Evolutionary conservation across 2,113 vertebrate genomes (phyloP).

Genomic region (Oncorhynchus tshawytscha): DNA sequence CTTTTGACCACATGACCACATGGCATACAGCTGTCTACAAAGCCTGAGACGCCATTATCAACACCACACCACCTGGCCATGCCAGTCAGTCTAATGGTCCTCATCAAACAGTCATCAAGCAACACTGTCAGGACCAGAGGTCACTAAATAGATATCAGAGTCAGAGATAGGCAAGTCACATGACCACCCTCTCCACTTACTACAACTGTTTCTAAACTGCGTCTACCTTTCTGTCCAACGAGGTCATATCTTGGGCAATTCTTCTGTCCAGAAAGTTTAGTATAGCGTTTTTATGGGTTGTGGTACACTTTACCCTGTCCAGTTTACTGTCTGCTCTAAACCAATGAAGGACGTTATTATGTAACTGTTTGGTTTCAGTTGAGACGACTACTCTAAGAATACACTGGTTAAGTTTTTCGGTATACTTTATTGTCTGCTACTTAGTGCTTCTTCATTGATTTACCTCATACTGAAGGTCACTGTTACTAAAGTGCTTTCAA

Average conservation of each 20-base stretch:
- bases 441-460: not conserved
- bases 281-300: not conserved
- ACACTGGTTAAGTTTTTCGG: not conserved
- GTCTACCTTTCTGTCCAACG: no score
- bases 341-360: not conserved
- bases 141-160: constrained; percentile 2
- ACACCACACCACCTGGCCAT: constrained; percentile 53
- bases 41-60: constrained; percentile 39
- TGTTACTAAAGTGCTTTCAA: not conserved
- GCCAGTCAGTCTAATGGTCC: constrained; percentile 54
- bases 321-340: not conserved
- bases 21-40: constrained; percentile 44
- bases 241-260: no score
- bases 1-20: constrained; percentile 42
- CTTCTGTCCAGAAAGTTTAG: no score
- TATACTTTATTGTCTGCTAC: not conserved
- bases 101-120: constrained; percentile 52
- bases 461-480: not conserved
- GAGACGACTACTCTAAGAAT: not conserved
- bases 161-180: constrained; percentile 36
- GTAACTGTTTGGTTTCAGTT: not conserved
- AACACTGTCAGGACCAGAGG: constrained; percentile 12
- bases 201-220: not conserved
- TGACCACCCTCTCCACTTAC: not conserved
- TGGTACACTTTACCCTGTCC: not conserved